Percentiles rank a stretch among this genome's conserved stretches.
These are phyloP conservation scores for Strigamia maritima DNA, from an alignment of 2,888 invertebrate genomes.

Conservation along the genomic window DNA sequence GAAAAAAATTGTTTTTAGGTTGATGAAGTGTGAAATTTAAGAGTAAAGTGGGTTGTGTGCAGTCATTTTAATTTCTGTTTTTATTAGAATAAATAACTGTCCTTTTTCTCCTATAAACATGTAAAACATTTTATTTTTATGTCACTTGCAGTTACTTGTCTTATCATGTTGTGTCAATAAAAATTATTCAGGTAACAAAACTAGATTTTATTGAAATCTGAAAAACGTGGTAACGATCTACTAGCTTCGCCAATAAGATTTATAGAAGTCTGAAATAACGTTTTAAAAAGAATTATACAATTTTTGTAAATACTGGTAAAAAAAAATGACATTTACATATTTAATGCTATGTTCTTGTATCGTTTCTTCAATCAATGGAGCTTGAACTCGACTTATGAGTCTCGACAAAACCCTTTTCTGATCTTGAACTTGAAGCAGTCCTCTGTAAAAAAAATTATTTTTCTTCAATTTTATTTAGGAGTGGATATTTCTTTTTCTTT, in stretches of 20 bases:
- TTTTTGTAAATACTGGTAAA: background rate
- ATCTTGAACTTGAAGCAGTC: background rate
- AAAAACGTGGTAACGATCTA: background rate
- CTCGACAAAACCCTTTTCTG: background rate
- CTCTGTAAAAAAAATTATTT: background rate
- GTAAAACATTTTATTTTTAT: slow-evolving; percentile 26
- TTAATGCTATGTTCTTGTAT: background rate
- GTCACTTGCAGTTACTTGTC: slow-evolving; percentile 28
- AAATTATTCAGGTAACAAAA: slow-evolving; percentile 26
- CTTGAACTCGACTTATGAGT: background rate
- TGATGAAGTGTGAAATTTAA: background rate
- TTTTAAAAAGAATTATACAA: background rate
- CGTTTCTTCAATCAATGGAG: background rate
- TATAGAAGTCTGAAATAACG: background rate
- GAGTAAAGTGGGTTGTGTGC: slow-evolving; percentile 5
- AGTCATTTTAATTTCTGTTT: background rate
- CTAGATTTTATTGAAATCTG: background rate
- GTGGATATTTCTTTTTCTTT: background rate
- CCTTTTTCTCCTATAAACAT: slow-evolving; percentile 19
- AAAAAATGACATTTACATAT: background rate
- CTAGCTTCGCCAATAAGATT: background rate
- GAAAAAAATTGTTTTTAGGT: background rate
- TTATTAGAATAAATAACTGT: slow-evolving; percentile 22
- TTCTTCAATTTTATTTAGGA: background rate
- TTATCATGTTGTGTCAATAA: slow-evolving; percentile 31